A percentile compares a stretch with the other conserved stretches of the same genome.
These are phyloP conservation scores for Scartelaos histophorus DNA, from an alignment of 2,113 vertebrate species.

Conservation along the genomic window DNA sequence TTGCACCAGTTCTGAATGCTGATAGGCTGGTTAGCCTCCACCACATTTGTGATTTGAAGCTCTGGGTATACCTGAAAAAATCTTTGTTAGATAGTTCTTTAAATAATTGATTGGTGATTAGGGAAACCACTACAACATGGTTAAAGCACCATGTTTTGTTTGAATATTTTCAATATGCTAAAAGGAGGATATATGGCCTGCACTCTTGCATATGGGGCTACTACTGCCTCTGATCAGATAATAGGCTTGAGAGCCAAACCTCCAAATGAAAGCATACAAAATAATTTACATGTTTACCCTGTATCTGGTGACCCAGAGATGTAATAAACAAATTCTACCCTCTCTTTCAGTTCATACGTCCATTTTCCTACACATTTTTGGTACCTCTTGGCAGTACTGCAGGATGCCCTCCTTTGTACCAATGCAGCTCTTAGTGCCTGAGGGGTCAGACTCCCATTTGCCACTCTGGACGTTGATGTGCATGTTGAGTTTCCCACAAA, in stretches of 20 bases:
- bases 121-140: too few species aligned
- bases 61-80: conserved; percentile 89
- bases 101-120: too few species aligned
- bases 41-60: conserved; percentile 95
- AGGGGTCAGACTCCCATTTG: conserved; percentile 92
- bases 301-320: too few species aligned
- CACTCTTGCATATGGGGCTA: too few species aligned
- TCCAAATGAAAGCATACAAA: too few species aligned
- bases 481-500: conserved; percentile 93
- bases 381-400: conserved; percentile 94
- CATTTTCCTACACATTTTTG: not conserved
- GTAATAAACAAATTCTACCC: not conserved
- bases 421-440: conserved; percentile 88
- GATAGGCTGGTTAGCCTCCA: conserved; percentile 95
- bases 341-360: too few species aligned
- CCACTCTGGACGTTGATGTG: conserved; percentile 95
- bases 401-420: conserved; percentile 94
- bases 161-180: too few species aligned
- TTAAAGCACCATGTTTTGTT: too few species aligned
- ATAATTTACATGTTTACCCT: too few species aligned
- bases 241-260: too few species aligned
- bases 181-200: too few species aligned
- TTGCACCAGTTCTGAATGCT: conserved; percentile 97
- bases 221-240: too few species aligned
- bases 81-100: not conserved